Percentiles rank a stretch among this genome's conserved stretches.
These are phyloP conservation scores for Xestia xanthographa DNA, from an alignment of 2,888 invertebrate genomes.

Conservation along the genomic window DNA sequence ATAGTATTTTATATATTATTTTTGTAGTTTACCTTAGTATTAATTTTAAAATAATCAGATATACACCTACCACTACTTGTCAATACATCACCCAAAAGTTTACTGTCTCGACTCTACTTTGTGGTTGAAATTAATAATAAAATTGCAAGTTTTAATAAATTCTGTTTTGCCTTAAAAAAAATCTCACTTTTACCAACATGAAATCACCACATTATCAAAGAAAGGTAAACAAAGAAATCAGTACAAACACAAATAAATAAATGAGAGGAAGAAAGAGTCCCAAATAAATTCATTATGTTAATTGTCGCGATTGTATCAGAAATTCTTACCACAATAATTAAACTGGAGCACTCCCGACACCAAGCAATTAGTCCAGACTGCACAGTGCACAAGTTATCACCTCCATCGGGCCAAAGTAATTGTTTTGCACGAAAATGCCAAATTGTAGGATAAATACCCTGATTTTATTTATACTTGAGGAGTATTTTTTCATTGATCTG, in stretches of 20 bases:
- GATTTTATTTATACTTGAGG: slow-evolving; percentile 63
- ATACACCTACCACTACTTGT: too few relatives aligned
- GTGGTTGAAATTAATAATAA: too few relatives aligned
- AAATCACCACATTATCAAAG: neutral
- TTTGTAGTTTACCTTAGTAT: too few relatives aligned
- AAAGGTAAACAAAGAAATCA: slow-evolving; percentile 27
- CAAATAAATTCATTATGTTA: slow-evolving; percentile 68
- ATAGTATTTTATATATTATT: too few relatives aligned
- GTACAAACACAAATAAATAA: slow-evolving; percentile 42
- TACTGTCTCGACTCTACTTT: too few relatives aligned
- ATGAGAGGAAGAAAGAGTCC: slow-evolving; percentile 38
- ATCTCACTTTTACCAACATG: neutral
- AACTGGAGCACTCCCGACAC: slow-evolving; percentile 68
- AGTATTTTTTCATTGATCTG: slow-evolving; percentile 29
- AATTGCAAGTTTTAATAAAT: neutral
- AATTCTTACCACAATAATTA: slow-evolving; percentile 71
- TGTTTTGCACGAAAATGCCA: slow-evolving; percentile 79
- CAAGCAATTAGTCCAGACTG: slow-evolving; percentile 60
- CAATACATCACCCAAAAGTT: too few relatives aligned
- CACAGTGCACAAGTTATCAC: slow-evolving; percentile 74
- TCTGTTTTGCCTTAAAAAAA: neutral
- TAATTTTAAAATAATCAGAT: too few relatives aligned
- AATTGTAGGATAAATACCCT: slow-evolving; percentile 76
- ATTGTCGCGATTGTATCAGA: slow-evolving; percentile 64
- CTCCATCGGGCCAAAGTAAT: slow-evolving; percentile 79